Evolutionary conservation across 2,113 vertebrate species (phyloP).

Genomic region (Sander lucioperca): DNA sequence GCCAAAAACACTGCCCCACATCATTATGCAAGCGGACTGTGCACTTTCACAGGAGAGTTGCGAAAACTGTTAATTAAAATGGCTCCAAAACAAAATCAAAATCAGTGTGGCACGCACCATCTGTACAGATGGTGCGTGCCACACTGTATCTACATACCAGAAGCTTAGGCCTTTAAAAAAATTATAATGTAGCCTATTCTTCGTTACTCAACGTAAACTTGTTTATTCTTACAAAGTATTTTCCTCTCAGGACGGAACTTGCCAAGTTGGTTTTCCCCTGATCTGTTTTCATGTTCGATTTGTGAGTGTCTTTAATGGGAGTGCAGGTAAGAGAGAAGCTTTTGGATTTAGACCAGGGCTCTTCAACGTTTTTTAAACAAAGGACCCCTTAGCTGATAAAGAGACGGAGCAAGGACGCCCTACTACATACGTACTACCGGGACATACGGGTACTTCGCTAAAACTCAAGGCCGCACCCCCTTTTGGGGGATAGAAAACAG

Average conservation of each 20-base stretch:
- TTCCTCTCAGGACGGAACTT: background rate
- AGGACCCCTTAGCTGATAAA: no score
- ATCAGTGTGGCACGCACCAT: no score
- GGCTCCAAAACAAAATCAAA: slow-evolving; percentile 27
- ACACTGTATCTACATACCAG: slow-evolving; percentile 6
- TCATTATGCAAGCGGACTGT: slow-evolving; percentile 53
- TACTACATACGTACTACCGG: no score
- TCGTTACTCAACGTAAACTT: slow-evolving; percentile 2
- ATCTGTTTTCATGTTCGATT: background rate
- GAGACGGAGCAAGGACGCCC: no score
- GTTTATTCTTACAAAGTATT: background rate
- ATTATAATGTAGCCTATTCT: background rate
- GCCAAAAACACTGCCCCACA: slow-evolving; percentile 41
- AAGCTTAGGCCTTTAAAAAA: slow-evolving; percentile 5
- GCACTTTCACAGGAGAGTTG: slow-evolving; percentile 33
- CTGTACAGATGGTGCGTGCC: no score
- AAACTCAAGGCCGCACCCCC: no score
- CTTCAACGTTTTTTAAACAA: no score
- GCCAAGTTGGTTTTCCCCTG: background rate
- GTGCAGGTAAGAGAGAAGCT: background rate
- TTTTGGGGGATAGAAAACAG: no score
- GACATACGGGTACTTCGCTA: no score
- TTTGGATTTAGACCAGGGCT: background rate
- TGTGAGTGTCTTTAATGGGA: background rate
- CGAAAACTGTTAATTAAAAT: slow-evolving; percentile 46